Evolutionary conservation across 2,888 invertebrate genomes (phyloP).

Genomic region (Diachrysia chrysitis): DNA sequence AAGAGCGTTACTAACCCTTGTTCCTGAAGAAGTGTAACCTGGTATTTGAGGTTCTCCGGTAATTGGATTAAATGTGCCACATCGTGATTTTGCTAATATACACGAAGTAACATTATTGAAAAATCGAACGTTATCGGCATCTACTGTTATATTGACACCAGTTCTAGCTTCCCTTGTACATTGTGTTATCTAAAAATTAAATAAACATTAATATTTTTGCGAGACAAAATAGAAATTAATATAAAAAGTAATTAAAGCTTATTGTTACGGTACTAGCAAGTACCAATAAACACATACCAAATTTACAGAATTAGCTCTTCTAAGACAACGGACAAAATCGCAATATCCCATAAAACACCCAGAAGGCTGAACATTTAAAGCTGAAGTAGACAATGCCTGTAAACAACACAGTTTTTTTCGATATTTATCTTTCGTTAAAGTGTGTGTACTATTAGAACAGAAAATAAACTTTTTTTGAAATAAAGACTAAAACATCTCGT

Average conservation of each 20-base stretch:
- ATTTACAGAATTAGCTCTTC: conserved; percentile 88
- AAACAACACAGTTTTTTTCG: no score
- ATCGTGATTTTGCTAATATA: conserved; percentile 90
- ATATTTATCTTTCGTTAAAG: not conserved
- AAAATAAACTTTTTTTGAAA: no score
- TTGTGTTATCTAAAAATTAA: conserved; percentile 82
- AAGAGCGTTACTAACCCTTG: conserved; percentile 86
- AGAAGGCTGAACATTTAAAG: conserved; percentile 83
- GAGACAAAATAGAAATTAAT: not conserved
- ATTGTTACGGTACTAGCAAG: not conserved
- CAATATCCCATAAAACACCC: conserved; percentile 90
- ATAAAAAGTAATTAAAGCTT: not conserved
- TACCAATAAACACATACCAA: conserved; percentile 77
- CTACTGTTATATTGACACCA: conserved; percentile 83
- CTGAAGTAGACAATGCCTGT: conserved; percentile 81
- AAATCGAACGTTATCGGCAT: conserved; percentile 87
- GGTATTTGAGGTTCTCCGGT: conserved; percentile 90
- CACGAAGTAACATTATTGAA: conserved; percentile 91
- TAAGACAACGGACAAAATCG: conserved; percentile 89
- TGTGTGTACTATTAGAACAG: no score
- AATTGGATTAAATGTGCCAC: conserved; percentile 90
- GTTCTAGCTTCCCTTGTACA: conserved; percentile 87
- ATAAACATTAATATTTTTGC: not conserved
- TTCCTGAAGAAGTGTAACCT: conserved; percentile 77
- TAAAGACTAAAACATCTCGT: no score